These are phyloP conservation scores for Phoxinus phoxinus DNA, from an alignment of 2,113 vertebrate genomes.

Conservation along the genomic window DNA sequence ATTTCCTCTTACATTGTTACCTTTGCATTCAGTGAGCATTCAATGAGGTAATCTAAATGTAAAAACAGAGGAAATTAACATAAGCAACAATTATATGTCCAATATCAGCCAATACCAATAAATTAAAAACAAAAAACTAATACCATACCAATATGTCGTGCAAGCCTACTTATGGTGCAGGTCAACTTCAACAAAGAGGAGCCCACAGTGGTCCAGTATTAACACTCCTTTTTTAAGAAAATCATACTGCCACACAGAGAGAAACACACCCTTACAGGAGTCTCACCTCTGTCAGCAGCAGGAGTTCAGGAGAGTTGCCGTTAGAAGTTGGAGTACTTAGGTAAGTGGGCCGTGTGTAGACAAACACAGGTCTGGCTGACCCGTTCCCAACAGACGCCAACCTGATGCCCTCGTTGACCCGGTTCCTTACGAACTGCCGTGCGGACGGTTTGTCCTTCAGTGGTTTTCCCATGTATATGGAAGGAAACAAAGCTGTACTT, in stretches of 20 bases:
- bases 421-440: slow-evolving; percentile 76
- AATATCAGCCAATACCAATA: background rate
- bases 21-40: background rate
- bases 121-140: background rate
- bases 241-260: background rate
- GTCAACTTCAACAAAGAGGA: background rate
- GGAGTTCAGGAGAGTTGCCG: slow-evolving; percentile 54
- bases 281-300: slow-evolving; percentile 74
- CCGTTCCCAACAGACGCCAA: slow-evolving; percentile 74
- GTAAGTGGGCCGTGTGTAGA: slow-evolving; percentile 80
- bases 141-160: background rate
- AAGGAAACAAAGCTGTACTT: slow-evolving; percentile 80
- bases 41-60: background rate
- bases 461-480: slow-evolving; percentile 74
- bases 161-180: background rate
- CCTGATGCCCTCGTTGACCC: slow-evolving; percentile 78
- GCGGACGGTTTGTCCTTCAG: slow-evolving; percentile 70
- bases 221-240: background rate
- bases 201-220: background rate
- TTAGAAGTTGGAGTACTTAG: slow-evolving; percentile 46
- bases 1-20: background rate
- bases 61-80: background rate
- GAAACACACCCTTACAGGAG: background rate
- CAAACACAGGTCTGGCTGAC: slow-evolving; percentile 77
- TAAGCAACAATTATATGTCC: background rate